These are phyloP conservation scores for Oreotrochilus melanogaster DNA, from an alignment of 2,113 vertebrate species.

Conservation along the genomic window DNA sequence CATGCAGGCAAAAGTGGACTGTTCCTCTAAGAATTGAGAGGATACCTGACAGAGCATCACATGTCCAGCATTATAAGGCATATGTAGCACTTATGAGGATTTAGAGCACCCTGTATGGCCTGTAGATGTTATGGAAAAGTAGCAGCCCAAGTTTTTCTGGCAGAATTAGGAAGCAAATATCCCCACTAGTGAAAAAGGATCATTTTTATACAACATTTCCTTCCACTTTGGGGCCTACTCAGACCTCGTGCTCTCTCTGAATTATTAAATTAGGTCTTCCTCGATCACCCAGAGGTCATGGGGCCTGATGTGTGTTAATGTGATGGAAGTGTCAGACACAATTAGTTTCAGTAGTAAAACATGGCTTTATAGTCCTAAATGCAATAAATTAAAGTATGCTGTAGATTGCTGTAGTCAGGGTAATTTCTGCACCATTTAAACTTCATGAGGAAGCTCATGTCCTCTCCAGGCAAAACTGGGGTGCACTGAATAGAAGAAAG, in stretches of 20 bases:
- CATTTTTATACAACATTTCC: constrained; percentile 32
- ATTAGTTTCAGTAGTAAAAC: constrained; percentile 72
- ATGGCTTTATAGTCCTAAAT: constrained; percentile 50
- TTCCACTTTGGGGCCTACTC: constrained; percentile 28
- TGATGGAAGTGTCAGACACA: constrained; percentile 68
- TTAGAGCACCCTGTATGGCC: neutral
- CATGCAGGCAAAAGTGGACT: neutral
- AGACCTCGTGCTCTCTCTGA: neutral
- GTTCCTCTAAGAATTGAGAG: neutral
- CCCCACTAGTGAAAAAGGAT: neutral
- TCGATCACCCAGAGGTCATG: constrained; percentile 63
- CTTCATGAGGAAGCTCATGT: constrained; percentile 45
- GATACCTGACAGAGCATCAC: neutral
- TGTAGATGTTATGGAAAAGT: neutral
- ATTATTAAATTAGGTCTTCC: constrained; percentile 73
- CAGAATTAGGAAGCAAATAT: constrained; percentile 43
- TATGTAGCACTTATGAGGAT: neutral
- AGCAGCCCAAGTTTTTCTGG: neutral
- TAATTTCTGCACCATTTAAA: constrained; percentile 71
- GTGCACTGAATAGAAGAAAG: neutral
- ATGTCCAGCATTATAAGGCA: neutral
- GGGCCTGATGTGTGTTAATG: constrained; percentile 70
- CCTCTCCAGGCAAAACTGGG: neutral
- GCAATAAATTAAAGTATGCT: constrained; percentile 50
- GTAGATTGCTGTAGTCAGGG: constrained; percentile 39